Base-by-base conservation (phyloP, 1,140 invertebrate species). In the Psix sp. region DNA sequence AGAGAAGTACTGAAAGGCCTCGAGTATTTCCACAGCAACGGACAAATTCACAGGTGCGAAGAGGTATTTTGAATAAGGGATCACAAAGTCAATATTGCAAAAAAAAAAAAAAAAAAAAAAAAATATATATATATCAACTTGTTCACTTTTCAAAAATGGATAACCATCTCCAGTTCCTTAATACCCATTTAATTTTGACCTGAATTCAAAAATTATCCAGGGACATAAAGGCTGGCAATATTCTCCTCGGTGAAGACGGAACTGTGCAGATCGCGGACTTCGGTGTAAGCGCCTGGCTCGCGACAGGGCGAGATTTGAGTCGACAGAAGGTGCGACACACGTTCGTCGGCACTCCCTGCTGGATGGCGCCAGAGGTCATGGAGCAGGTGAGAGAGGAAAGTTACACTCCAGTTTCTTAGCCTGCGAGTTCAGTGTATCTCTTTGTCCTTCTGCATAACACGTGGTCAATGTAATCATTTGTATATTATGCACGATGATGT, bases 341-440 rank as follows among this genome's bases (percentile, higher is more conserved):
- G 0, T 99, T 99, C 88, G 97, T 99, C 3, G 97, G 97, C 5
- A 98, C 97, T 4, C 96, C 98, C 0, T 99, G 98, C 84, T 99
- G 97, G 97, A 99, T 99, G 98, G 98, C 98, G n/a, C 98, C 98
- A 7, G 98, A 99, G 90, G 97, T 99, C 60, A 99, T 99, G 97
- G 96, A 99, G 89, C 96, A 98, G 90, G 94, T 93, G 83, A 88
- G 86, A 84, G 83, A 86, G 84, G 86, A 87, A 87, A 87, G 86
- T 87, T 86, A 83, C 84, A 86, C 79, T 87, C 82, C 84, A 82
- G 80, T 83, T 86, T 87, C 84, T 88, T 84, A 84, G 82, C 82
- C 82, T 87, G 85, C 80, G 78, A 81, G 76, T 80, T 81, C 66
- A 76, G 43, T 84, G 80, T 79, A 70, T 76, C 77, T 75, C 59